Conservation (phyloP, 2,113 vertebrate genomes). For the Recurvirostra avosetta region DNA sequence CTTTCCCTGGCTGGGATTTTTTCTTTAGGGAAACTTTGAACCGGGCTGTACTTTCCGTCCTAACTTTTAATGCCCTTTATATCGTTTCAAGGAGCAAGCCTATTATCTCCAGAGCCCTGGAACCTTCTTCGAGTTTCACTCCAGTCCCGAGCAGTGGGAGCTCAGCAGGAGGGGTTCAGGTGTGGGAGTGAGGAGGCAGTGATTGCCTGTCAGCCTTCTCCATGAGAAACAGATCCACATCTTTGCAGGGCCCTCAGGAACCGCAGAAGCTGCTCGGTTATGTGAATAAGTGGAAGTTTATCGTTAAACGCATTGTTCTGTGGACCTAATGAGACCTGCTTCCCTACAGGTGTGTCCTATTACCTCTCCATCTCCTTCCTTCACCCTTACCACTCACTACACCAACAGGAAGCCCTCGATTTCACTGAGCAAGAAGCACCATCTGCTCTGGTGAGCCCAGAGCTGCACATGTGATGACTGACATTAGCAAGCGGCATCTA, state of each 20-base stretch:
- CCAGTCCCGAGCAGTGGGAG: not conserved
- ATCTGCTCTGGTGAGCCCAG: not conserved
- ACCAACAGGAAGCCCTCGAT: not conserved
- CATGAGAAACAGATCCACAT: not conserved
- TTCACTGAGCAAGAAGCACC: not conserved
- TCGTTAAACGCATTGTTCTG: not conserved
- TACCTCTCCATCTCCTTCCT: not conserved
- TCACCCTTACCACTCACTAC: rapidly evolving
- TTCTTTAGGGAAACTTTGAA: constrained; percentile 57
- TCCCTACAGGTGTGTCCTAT: not conserved
- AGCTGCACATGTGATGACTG: not conserved
- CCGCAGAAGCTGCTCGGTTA: not conserved
- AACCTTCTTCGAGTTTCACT: not conserved
- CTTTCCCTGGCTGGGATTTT: constrained; percentile 63
- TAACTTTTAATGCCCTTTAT: not conserved
- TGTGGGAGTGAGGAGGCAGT: not conserved
- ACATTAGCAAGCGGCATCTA: not conserved
- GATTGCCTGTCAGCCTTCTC: not conserved
- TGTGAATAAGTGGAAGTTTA: not conserved
- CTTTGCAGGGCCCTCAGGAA: not conserved
- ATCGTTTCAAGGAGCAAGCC: not conserved
- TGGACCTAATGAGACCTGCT: not conserved
- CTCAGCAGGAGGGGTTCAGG: rapidly evolving
- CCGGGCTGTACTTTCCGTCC: constrained; percentile 64
- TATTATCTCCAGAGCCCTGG: not conserved